phyloP scores from a whole-genome alignment of 2,888 invertebrate species.

The Danaus chrysippus region DNA sequence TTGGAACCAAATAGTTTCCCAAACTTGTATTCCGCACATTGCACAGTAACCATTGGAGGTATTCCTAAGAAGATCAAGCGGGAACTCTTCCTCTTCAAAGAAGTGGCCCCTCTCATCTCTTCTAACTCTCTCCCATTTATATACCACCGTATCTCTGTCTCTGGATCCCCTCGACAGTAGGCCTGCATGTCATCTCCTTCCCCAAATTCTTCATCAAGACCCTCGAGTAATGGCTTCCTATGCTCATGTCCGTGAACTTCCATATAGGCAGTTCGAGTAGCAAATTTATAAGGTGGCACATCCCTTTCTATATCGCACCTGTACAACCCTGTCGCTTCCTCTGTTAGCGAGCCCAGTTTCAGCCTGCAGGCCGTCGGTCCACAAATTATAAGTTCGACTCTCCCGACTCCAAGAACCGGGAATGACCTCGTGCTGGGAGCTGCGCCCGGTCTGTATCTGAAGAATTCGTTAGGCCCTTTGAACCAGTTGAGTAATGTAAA shows the following conservation, averaged over 20 bases:
- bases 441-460: slow-evolving; percentile 61
- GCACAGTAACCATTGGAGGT: slow-evolving; percentile 70
- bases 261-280: slow-evolving; percentile 58
- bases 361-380: slow-evolving; percentile 61
- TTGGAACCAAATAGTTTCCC: slow-evolving; percentile 67
- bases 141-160: slow-evolving; percentile 65
- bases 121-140: slow-evolving; percentile 57
- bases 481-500: slow-evolving; percentile 70
- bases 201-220: slow-evolving; percentile 53
- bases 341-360: slow-evolving; percentile 55
- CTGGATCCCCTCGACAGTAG: slow-evolving; percentile 55
- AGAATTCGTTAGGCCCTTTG: slow-evolving; percentile 65
- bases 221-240: slow-evolving; percentile 58
- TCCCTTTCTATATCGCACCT: slow-evolving; percentile 67
- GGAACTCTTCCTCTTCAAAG: slow-evolving; percentile 48
- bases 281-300: slow-evolving; percentile 60
- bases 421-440: slow-evolving; percentile 62
- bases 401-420: slow-evolving; percentile 59
- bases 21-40: slow-evolving; percentile 70
- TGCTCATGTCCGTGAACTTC: slow-evolving; percentile 54
- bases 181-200: slow-evolving; percentile 62
- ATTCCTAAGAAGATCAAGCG: slow-evolving; percentile 60
- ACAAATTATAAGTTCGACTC: slow-evolving; percentile 56
- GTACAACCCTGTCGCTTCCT: slow-evolving; percentile 64
- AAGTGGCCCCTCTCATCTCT: slow-evolving; percentile 49